Percentiles rank a stretch among this genome's conserved stretches.
phyloP scores from a whole-genome alignment of 1,140 invertebrate species.

The Sycobia sp. region DNA sequence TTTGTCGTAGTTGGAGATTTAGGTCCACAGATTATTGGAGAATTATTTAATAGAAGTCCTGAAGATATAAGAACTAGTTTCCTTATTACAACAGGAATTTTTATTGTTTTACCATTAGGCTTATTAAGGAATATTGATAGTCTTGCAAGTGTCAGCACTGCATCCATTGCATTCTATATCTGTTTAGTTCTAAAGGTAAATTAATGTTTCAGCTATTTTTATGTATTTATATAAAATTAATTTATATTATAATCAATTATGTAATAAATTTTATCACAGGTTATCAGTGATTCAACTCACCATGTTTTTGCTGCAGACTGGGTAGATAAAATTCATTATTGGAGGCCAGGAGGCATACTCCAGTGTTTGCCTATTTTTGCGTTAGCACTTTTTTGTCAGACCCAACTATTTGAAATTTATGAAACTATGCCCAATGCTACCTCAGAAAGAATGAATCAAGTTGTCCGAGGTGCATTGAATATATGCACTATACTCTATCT shows the following conservation, averaged over 20 bases:
- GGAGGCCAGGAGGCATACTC: conserved; percentile 82
- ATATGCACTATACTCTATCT: conserved; percentile 88
- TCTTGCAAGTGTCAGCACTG: conserved; percentile 82
- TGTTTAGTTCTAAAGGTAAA: conserved; percentile 85
- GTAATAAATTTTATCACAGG: conserved; percentile 58
- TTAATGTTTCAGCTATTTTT: conserved; percentile 9
- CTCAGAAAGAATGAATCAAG: conserved; percentile 85
- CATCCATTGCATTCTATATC: conserved; percentile 89
- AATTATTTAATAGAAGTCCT: conserved; percentile 77
- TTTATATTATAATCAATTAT: conserved; percentile 17
- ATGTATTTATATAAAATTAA: conserved; percentile 11
- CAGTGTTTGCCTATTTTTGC: conserved; percentile 94
- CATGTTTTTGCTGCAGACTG: conserved; percentile 77
- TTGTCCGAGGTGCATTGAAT: conserved; percentile 87
- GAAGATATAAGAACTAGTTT: conserved; percentile 70
- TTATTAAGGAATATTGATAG: conserved; percentile 90
- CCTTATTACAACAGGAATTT: conserved; percentile 73
- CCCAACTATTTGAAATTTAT: conserved; percentile 96
- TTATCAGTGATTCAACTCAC: conserved; percentile 75
- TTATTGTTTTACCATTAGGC: conserved; percentile 89
- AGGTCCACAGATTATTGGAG: conserved; percentile 86
- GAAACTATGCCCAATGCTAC: conserved; percentile 86
- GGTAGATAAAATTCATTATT: conserved; percentile 77
- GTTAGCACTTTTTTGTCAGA: conserved; percentile 94
- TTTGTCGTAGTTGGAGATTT: conserved; percentile 98